These are phyloP conservation scores for Pogonus chalceus DNA, from an alignment of 1,140 invertebrate genomes.

Conservation along the genomic window DNA sequence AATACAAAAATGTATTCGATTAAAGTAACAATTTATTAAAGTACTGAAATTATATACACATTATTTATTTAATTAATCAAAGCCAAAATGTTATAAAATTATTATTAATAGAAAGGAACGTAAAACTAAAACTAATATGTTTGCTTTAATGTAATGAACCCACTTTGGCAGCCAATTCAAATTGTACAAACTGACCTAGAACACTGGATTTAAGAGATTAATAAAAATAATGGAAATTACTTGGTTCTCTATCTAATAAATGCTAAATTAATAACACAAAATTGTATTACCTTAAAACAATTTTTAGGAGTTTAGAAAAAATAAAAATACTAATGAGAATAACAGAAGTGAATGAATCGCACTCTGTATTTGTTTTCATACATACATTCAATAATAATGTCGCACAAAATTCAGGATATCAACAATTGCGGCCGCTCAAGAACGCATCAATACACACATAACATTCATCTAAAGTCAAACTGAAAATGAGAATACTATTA, in stretches of 20 bases:
- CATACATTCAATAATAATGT: not conserved
- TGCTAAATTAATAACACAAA: not conserved
- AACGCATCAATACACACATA: not conserved
- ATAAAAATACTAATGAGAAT: not conserved
- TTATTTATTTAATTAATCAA: too few relatives aligned
- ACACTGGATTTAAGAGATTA: not conserved
- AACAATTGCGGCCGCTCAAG: not conserved
- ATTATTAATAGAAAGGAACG: not conserved
- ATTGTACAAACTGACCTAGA: conserved; percentile 4
- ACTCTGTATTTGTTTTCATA: not conserved
- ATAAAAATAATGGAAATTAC: not conserved
- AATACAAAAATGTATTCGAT: not conserved
- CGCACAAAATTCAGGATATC: conserved; percentile 3
- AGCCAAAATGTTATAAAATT: conserved; percentile 8
- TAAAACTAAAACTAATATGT: not conserved
- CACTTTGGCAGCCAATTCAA: conserved; percentile 1
- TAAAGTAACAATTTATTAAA: conserved; percentile 4
- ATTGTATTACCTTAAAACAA: not conserved
- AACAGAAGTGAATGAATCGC: not conserved
- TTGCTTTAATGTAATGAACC: not conserved
- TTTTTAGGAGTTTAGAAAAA: not conserved
- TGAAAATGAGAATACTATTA: not conserved
- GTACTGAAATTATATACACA: conserved; percentile 6
- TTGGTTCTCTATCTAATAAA: conserved; percentile 4
- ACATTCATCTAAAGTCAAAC: not conserved